Percentiles rank a stretch among this genome's conserved stretches.
Conservation (phyloP, 2,888 invertebrate genomes). For the Isotomurus palustris region DNA sequence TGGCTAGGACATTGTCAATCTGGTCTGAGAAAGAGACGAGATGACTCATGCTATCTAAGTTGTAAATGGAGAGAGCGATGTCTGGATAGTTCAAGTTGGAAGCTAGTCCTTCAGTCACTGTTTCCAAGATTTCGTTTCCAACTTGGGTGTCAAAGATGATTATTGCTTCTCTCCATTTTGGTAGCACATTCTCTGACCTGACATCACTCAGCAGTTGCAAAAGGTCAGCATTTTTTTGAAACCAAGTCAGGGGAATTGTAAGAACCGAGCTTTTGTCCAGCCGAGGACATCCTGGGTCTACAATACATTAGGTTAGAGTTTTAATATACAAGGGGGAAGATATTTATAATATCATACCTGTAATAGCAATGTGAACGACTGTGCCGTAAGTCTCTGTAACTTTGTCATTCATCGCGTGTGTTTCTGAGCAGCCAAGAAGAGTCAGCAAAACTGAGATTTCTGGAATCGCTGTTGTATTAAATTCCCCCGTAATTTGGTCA, state of each 20-base stretch:
- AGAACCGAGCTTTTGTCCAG: constrained; percentile 64
- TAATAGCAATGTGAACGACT: constrained; percentile 41
- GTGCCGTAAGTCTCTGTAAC: constrained; percentile 26
- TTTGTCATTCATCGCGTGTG: constrained; percentile 26
- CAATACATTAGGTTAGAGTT: constrained; percentile 17
- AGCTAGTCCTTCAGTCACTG: constrained; percentile 24
- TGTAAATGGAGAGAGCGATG: constrained; percentile 31
- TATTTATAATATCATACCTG: constrained; percentile 18
- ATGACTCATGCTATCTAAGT: constrained; percentile 37
- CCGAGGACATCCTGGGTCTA: constrained; percentile 72
- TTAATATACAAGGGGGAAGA: constrained; percentile 15
- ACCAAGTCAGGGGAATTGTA: constrained; percentile 60
- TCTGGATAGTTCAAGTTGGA: constrained; percentile 16
- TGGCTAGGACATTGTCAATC: constrained; percentile 31
- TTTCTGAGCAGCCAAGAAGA: constrained; percentile 27
- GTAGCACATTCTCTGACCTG: constrained; percentile 60
- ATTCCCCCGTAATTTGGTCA: no score
- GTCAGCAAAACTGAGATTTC: constrained; percentile 34
- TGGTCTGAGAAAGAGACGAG: constrained; percentile 34
- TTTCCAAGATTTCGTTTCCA: constrained; percentile 50
- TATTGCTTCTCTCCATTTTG: constrained; percentile 58
- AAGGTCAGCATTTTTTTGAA: constrained; percentile 62
- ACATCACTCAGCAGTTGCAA: constrained; percentile 73
- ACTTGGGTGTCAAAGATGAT: constrained; percentile 69
- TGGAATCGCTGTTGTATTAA: no score